Percentiles rank a stretch among this genome's conserved stretches.
Conservation (phyloP, 2,113 vertebrate species). For the Lampris incognitus region DNA sequence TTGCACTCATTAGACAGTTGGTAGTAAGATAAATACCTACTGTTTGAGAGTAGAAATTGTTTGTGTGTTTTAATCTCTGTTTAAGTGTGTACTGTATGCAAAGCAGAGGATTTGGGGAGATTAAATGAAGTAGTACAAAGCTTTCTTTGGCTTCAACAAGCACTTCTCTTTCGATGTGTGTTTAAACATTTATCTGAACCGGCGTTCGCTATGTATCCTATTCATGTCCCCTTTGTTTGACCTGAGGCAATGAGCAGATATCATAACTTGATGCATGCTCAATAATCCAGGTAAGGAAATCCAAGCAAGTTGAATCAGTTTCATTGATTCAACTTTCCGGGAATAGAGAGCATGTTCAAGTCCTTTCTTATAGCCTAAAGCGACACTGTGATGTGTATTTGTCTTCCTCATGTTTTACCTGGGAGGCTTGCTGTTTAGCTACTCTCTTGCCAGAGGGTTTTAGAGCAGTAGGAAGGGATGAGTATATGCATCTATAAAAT, state of each 20-base stretch:
- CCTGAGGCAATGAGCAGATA: background rate
- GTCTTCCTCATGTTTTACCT: background rate
- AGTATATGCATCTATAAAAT: background rate
- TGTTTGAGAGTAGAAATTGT: too few relatives aligned
- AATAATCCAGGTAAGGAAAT: too few relatives aligned
- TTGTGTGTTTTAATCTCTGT: too few relatives aligned
- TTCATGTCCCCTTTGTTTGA: conserved; percentile 14
- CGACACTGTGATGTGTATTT: background rate
- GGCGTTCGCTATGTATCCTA: conserved; percentile 2
- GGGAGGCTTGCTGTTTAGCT: background rate
- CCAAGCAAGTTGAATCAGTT: too few relatives aligned
- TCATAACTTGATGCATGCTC: background rate
- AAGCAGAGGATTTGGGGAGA: background rate
- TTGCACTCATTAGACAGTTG: too few relatives aligned
- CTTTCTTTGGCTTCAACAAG: background rate
- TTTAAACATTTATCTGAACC: conserved; percentile 16
- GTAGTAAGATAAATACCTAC: too few relatives aligned
- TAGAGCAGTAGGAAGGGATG: conserved; percentile 10
- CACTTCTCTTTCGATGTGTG: conserved; percentile 3
- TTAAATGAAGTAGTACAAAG: background rate
- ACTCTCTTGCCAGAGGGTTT: conserved; percentile 26
- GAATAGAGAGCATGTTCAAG: background rate
- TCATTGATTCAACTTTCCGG: too few relatives aligned
- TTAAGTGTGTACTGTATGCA: background rate
- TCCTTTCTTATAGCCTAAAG: conserved; percentile 6